Conservation (phyloP, 2,888 invertebrate species). For the Tipula confusa region DNA sequence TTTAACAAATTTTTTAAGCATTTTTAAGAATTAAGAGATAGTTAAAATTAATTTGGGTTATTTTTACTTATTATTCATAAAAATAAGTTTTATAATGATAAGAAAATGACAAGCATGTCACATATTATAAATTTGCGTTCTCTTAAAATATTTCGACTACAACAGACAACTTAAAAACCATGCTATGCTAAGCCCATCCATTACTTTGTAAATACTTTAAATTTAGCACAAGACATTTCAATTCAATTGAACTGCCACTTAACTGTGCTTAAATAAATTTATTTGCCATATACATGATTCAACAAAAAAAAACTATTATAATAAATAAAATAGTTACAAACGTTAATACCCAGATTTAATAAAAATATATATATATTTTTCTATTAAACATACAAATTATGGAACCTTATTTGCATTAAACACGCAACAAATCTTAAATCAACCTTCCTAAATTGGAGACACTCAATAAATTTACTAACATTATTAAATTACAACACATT, state of each 20-base stretch:
- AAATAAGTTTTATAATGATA: too few species aligned
- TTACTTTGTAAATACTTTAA: too few species aligned
- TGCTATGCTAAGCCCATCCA: too few species aligned
- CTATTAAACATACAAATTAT: neutral
- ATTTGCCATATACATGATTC: neutral
- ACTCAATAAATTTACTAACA: constrained; percentile 20
- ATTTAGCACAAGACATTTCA: neutral
- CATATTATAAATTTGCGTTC: too few species aligned
- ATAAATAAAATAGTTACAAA: neutral
- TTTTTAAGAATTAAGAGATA: too few species aligned
- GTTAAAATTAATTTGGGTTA: too few species aligned
- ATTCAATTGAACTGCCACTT: neutral
- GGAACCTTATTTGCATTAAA: neutral
- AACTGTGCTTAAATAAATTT: neutral
- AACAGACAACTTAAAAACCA: too few species aligned
- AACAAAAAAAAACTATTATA: neutral
- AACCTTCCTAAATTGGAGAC: constrained; percentile 20
- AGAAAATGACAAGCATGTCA: too few species aligned
- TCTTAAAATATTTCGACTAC: too few species aligned
- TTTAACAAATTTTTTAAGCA: too few species aligned
- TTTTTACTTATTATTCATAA: too few species aligned
- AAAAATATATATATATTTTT: neutral
- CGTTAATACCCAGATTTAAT: neutral
- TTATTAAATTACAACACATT: constrained; percentile 25
- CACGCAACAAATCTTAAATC: neutral